Base-by-base conservation (phyloP, 2,888 invertebrate species). In the Eupsilia transversa region DNA sequence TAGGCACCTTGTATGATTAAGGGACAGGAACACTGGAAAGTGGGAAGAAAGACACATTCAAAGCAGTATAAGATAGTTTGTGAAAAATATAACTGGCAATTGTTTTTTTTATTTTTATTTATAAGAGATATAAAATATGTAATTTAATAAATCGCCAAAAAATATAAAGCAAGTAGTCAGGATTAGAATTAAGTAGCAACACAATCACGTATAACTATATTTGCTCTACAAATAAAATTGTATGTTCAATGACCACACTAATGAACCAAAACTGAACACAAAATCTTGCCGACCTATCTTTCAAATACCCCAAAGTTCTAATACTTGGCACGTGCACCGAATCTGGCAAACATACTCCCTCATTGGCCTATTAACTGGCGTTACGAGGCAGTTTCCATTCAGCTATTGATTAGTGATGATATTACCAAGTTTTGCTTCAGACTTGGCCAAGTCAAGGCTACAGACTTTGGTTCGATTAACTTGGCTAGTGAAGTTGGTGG, bases 341-440 rank as follows among this genome's bases (percentile, higher is more conserved):
- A 84, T 74, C 72, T 78, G 54, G 57, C 74, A 71, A 70, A 67
- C 68, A 74, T 67, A 77, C 73, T 68, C 74, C 54, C 43, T 70
- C 63, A 80, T 75, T 74, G 64, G 46, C 69, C 81, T 72, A 86
- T 85, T 84, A 86, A 73, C 61, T 75, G 38, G 63, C 77, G 70
- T 86, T 84, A 79, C 73, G 54, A 33, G 60, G 75, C 84, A 83
- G 68, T 83, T 83, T 65, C 75, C 64, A 72, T 75, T 73, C 57
- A 76, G 56, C 52, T 66, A 84, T 70, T 59, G 61, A 41, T 57
- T 52, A 66, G 41, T 80, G 66, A 84, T 86, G 79, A 76, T 75
- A 86, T 86, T 86, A 84, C 74, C 67, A 84, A 86, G 74, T 86
- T 81, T 71, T 5, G 30, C 71, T 64, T 33, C 30, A 23, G 38